phyloP scores from a whole-genome alignment of 2,113 vertebrate species.

The Stictonetta naevosa region DNA sequence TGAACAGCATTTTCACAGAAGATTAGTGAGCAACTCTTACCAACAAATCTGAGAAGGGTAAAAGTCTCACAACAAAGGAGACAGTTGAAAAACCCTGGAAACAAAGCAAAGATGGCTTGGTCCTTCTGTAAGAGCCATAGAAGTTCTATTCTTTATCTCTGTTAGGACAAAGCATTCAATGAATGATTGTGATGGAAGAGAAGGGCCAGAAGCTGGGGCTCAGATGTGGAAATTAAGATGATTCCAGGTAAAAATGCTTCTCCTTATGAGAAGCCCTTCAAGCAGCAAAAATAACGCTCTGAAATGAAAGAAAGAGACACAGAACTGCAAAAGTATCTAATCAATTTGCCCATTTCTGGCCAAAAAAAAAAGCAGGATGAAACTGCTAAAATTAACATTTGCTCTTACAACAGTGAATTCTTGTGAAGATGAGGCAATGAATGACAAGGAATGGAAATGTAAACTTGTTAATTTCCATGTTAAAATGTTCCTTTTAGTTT shows the following conservation, averaged over 20 bases:
- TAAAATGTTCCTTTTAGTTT: conserved; percentile 67
- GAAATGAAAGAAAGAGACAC: background rate
- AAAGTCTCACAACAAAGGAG: background rate
- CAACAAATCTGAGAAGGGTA: background rate
- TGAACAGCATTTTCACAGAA: background rate
- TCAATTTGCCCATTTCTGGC: conserved; percentile 1
- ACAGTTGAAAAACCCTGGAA: rapidly evolving
- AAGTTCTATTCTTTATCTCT: background rate
- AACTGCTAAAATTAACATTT: conserved; percentile 63
- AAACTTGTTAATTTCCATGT: conserved; percentile 62
- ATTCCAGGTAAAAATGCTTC: background rate
- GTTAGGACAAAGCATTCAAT: background rate
- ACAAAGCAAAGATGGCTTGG: background rate
- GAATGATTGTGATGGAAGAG: background rate
- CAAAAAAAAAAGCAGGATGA: conserved; percentile 1
- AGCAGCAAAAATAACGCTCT: background rate
- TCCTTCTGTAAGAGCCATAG: background rate
- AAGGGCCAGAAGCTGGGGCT: background rate
- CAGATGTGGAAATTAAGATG: background rate
- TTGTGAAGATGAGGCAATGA: conserved; percentile 56
- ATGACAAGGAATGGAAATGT: conserved; percentile 55
- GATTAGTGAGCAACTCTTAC: background rate
- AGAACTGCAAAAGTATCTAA: conserved; percentile 11
- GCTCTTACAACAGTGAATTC: conserved; percentile 33
- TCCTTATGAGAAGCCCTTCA: background rate